Evolutionary conservation across 2,113 vertebrate species (phyloP).

Genomic region (Noctilio leporinus): DNA sequence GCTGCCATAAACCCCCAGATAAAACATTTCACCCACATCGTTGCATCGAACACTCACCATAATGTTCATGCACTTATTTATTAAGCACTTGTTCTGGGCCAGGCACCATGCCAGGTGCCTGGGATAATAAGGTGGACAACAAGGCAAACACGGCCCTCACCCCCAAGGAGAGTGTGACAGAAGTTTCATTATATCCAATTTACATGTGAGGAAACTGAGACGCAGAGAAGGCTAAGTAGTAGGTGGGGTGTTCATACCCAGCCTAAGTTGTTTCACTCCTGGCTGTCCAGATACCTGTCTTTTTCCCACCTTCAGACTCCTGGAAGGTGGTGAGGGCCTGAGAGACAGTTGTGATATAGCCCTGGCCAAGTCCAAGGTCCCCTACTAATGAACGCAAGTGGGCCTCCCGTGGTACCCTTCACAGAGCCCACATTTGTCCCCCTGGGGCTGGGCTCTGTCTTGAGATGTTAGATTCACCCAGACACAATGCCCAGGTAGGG

Average conservation of each 20-base stretch:
- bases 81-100: neutral
- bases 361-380: no score
- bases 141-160: neutral
- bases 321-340: neutral
- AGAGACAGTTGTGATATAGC: accelerated
- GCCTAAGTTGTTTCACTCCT: neutral
- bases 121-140: neutral
- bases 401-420: neutral
- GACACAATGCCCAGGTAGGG: neutral
- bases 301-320: neutral
- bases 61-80: neutral
- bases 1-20: accelerated
- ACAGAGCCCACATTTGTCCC: neutral
- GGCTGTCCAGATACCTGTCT: neutral
- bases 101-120: neutral
- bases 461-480: neutral
- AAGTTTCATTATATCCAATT: neutral
- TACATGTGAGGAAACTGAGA: neutral
- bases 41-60: no score
- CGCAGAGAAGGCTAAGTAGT: neutral
- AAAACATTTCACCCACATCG: neutral
- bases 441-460: neutral
- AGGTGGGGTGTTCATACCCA: neutral
- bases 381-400: neutral
- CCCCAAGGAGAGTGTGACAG: neutral